phyloP scores from a whole-genome alignment of 2,797 vertebrate species.

The Picus viridis region DNA sequence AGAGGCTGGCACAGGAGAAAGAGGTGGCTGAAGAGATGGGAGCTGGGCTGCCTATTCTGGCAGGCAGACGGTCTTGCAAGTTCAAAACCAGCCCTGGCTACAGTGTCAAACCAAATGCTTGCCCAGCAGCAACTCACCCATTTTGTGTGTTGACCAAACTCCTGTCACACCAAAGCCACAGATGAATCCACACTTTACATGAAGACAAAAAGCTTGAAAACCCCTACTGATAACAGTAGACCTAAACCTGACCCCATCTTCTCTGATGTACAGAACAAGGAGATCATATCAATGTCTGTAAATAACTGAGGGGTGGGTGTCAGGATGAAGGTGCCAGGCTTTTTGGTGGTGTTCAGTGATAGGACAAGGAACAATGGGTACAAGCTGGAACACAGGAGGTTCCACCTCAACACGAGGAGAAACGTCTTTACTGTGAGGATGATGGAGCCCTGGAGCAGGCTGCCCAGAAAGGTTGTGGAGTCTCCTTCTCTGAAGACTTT shows the following conservation, averaged over 20 bases:
- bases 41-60: background rate
- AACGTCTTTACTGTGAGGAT: too few relatives aligned
- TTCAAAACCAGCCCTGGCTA: background rate
- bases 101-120: background rate
- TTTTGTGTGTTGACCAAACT: background rate
- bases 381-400: too few relatives aligned
- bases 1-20: background rate
- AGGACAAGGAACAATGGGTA: too few relatives aligned
- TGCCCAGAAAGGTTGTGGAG: too few relatives aligned
- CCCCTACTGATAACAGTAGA: accelerated
- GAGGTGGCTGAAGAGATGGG: background rate
- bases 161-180: background rate
- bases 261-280: background rate
- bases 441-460: too few relatives aligned
- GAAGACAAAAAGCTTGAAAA: background rate
- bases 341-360: too few relatives aligned
- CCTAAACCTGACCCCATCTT: background rate
- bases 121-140: background rate
- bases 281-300: too few relatives aligned
- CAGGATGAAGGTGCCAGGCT: too few relatives aligned
- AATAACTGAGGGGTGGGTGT: background rate
- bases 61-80: background rate
- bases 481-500: too few relatives aligned
- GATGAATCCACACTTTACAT: background rate
- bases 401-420: too few relatives aligned